These are phyloP conservation scores for Brachystomella parvula DNA, from an alignment of 1,140 invertebrate species.

Conservation along the genomic window DNA sequence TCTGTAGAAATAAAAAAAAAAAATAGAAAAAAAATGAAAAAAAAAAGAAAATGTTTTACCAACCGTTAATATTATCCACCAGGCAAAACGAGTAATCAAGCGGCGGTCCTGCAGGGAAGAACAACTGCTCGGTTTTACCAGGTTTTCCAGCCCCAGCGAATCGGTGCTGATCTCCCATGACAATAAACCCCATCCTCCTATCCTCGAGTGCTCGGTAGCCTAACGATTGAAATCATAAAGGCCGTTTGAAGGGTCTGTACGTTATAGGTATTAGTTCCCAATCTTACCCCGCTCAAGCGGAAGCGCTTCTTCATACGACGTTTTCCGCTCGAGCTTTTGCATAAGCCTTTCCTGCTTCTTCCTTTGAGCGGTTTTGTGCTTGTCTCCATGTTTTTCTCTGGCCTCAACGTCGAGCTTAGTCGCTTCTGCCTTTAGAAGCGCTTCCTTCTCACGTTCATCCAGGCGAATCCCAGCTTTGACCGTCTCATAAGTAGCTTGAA, in stretches of 20 bases:
- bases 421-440: not conserved
- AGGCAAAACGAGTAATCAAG: slow-evolving; percentile 34
- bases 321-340: not conserved
- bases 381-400: slow-evolving; percentile 12
- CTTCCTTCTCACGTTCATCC: slow-evolving; percentile 16
- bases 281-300: not conserved
- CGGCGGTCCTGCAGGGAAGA: slow-evolving; percentile 26
- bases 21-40: not conserved
- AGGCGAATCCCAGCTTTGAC: slow-evolving; percentile 30
- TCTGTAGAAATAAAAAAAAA: slow-evolving; percentile 14
- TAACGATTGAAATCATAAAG: not conserved
- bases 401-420: not conserved
- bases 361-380: not conserved
- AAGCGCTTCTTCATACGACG: not conserved
- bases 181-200: slow-evolving; percentile 28
- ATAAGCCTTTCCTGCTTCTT: not conserved
- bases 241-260: not conserved
- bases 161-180: slow-evolving; percentile 33
- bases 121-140: not conserved
- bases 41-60: not conserved
- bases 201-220: slow-evolving; percentile 28
- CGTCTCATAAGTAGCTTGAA: slow-evolving; percentile 23
- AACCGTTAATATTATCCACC: slow-evolving; percentile 27
- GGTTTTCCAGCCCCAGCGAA: slow-evolving; percentile 17
- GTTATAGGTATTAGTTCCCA: slow-evolving; percentile 1